A percentile compares a stretch with the other conserved stretches of the same genome.
These are phyloP conservation scores for Pygmarrhopalites habei DNA, from an alignment of 1,140 invertebrate genomes.

Conservation along the genomic window DNA sequence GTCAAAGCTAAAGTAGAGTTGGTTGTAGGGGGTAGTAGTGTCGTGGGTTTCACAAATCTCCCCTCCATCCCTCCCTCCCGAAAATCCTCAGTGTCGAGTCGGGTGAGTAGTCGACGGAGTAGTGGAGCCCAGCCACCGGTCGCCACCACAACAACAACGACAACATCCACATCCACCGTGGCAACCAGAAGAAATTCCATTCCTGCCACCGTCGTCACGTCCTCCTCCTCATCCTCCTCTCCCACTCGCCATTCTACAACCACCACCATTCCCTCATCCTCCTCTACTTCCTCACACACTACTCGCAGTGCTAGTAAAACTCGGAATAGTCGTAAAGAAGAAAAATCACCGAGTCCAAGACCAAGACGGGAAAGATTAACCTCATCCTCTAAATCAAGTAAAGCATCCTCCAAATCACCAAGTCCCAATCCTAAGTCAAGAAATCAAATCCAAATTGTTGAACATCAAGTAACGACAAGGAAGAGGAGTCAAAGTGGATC, in stretches of 20 bases:
- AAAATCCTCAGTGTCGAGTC: not conserved
- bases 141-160: not conserved
- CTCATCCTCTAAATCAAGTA: not conserved
- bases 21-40: not conserved
- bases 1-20: not conserved
- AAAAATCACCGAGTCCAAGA: constrained; percentile 20
- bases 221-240: too few species aligned
- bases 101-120: not conserved
- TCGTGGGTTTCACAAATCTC: too few species aligned
- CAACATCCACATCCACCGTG: not conserved
- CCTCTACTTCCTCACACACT: not conserved
- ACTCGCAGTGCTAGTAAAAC: not conserved
- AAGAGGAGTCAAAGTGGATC: constrained; percentile 28
- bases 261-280: not conserved
- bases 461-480: constrained; percentile 17
- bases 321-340: constrained; percentile 1
- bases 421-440: constrained; percentile 8
- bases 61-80: too few species aligned
- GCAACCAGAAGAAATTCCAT: not conserved
- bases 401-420: not conserved
- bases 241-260: not conserved
- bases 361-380: not conserved
- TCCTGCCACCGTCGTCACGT: too few species aligned
- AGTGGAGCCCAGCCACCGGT: not conserved
- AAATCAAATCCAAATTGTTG: not conserved